phyloP scores from a whole-genome alignment of 2,113 vertebrate species.

The Sinocyclocheilus anshuiensis region DNA sequence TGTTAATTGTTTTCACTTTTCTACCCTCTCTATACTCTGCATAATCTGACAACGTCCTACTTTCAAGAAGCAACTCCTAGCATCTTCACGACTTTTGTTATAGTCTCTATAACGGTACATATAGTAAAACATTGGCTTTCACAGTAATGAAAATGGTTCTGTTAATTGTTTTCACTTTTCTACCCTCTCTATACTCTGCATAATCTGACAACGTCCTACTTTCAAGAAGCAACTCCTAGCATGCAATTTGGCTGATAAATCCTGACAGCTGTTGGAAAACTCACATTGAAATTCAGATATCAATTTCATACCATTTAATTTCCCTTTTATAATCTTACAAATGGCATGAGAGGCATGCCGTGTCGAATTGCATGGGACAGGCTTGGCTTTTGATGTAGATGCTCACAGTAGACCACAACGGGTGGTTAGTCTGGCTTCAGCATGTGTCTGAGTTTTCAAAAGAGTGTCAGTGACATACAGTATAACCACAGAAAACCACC shows the following conservation, averaged over 20 bases:
- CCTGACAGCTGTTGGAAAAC: conserved; percentile 32
- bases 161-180: background rate
- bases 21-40: background rate
- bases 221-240: conserved; percentile 17
- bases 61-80: conserved; percentile 20
- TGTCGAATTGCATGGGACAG: conserved; percentile 36
- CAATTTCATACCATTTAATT: conserved; percentile 39
- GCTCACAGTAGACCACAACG: conserved; percentile 7
- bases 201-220: conserved; percentile 34
- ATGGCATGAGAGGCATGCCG: conserved; percentile 9
- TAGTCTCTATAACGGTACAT: background rate
- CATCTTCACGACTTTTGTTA: background rate
- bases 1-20: background rate
- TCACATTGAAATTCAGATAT: conserved; percentile 41
- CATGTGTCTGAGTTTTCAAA: conserved; percentile 15
- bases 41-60: conserved; percentile 33
- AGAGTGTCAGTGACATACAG: background rate
- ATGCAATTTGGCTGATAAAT: conserved; percentile 27
- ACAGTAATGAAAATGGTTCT: background rate
- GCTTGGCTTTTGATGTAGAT: conserved; percentile 37
- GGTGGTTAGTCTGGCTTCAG: conserved; percentile 13
- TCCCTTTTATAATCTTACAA: conserved; percentile 34
- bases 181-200: background rate
- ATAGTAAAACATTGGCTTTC: background rate
- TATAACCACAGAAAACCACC: background rate